Base-by-base conservation (phyloP, 2,797 vertebrate species). In the Myotis pilosus region DNA sequence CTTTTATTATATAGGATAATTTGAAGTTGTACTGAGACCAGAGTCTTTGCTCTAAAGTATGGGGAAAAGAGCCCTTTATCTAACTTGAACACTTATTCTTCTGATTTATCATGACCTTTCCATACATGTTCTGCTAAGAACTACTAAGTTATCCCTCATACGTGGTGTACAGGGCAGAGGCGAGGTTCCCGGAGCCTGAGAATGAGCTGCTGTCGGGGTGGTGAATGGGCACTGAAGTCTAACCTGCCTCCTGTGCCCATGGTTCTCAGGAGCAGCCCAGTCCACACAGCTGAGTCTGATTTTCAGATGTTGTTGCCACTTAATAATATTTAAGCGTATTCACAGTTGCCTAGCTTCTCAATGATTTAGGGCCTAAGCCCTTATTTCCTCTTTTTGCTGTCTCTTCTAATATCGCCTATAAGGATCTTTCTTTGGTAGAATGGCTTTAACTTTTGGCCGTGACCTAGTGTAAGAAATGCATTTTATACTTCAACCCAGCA, bases 271-370 rank as follows among this genome's bases (percentile, higher is more conserved):
- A 84, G 89, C 76, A 89, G 12, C 19, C 5, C 69, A 71, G 38
- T 78, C 55, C 47, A 36, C 28, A 75, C 30, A 88, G 33, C 47
- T 88, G 30, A 16, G 11, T 79, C 83, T 93, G n/a, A n/a, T 64
- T 53, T 94, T 69, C 79, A 75, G 28, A 83, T 79, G 19, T 60
- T 94, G 44, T 64, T 92, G 22, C 76, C 25, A 82, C 68, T 95
- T 87, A 84, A 72, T 57, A 91, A 94, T 89, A 90, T 92, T 94
- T 96, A 93, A 90, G 36, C 51, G 88, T 82, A 60, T 80, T 94
- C 62, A 79, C 16, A 90, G 36, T 82, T 90, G 25, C 78, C 38
- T 68, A 93, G 33, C 66, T 94, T 96, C 81, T 85, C 87, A 93
- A 28, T 82, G 55, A 84, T 95, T 94, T 60, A 93, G 36, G n/a